Conservation (phyloP, 2,797 vertebrate genomes). For the Gymnothorax javanicus region DNA sequence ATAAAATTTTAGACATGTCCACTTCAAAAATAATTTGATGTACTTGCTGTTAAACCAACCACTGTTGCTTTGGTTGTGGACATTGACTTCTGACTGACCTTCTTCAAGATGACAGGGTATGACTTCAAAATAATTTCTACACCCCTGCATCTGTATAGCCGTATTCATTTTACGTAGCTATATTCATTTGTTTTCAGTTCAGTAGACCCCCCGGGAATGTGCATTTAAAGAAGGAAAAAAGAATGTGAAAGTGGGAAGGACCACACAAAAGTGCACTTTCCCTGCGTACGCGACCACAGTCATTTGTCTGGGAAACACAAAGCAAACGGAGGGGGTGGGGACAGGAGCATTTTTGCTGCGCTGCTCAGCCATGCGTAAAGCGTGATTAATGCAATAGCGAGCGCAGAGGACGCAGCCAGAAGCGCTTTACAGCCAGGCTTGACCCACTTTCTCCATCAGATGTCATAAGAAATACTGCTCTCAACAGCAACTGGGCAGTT, state of each 20-base stretch:
- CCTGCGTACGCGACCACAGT: neutral
- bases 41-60: neutral
- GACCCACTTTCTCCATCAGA: conserved; percentile 92
- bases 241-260: neutral
- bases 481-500: conserved; percentile 45
- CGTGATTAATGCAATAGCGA: conserved; percentile 92
- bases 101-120: neutral
- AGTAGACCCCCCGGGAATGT: conserved; percentile 6
- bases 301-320: conserved; percentile 22
- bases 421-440: conserved; percentile 79
- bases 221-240: neutral
- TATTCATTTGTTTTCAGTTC: neutral
- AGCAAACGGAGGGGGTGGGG: conserved; percentile 14
- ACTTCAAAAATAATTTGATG: neutral
- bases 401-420: conserved; percentile 85
- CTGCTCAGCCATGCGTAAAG: conserved; percentile 82
- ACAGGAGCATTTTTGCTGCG: conserved; percentile 73
- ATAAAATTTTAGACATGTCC: neutral
- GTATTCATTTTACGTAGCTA: neutral
- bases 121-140: neutral
- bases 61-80: neutral
- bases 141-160: neutral
- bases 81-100: neutral
- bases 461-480: conserved; percentile 75
- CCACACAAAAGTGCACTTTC: neutral